Percentiles rank a stretch among this genome's conserved stretches.
phyloP scores from a whole-genome alignment of 2,797 vertebrate species.

The Microhierax caerulescens region DNA sequence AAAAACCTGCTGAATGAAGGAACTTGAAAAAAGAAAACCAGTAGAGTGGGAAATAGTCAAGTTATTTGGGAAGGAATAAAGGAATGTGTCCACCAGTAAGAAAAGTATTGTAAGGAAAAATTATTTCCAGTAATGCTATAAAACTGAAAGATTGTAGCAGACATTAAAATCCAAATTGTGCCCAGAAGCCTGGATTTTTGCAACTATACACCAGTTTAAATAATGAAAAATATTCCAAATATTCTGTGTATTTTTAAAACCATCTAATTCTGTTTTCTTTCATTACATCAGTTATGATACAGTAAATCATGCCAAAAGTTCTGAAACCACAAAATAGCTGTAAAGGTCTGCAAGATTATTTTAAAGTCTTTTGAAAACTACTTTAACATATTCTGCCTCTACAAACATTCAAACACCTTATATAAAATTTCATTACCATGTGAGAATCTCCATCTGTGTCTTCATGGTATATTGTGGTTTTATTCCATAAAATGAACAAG shows the following conservation, averaged over 20 bases:
- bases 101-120: not conserved
- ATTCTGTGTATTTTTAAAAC: conserved; percentile 52
- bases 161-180: not conserved
- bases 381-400: not conserved
- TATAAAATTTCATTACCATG: not conserved
- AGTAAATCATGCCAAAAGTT: conserved; percentile 1
- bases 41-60: not conserved
- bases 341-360: not conserved
- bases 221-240: conserved; percentile 49
- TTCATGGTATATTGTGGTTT: not conserved
- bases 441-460: not conserved
- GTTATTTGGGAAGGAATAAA: not conserved
- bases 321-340: conserved; percentile 31
- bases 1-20: not conserved
- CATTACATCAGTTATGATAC: conserved; percentile 12
- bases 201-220: conserved; percentile 20
- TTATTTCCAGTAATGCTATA: conserved; percentile 17
- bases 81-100: not conserved
- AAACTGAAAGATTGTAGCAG: conserved; percentile 29
- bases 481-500: not conserved
- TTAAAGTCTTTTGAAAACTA: not conserved
- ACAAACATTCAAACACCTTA: not conserved
- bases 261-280: conserved; percentile 31
- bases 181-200: conserved; percentile 5
- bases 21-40: not conserved